Evolutionary conservation across 2,113 vertebrate genomes (phyloP), one percentile per base, ranked within the genome.

Genomic region (Corythoichthys haematopterus): DNA sequence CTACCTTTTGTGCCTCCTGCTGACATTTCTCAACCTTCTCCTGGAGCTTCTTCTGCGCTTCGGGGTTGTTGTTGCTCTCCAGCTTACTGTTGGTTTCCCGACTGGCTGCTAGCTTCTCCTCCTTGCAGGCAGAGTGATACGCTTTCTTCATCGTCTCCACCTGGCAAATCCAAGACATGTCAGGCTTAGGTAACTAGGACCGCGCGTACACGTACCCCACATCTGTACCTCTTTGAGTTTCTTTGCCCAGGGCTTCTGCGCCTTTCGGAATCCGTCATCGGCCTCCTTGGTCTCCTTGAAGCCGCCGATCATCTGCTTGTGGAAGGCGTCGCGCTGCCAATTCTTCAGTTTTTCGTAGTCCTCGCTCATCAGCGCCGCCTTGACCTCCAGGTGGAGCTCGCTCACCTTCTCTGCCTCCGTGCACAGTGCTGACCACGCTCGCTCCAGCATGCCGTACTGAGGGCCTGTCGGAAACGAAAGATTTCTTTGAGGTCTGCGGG

Each of bases 211-310:
- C 12, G n/a, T 9, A 10, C 9, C n/a, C 2, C 10, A 2, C 9
- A 3, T 4, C 11, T 12, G 33, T 28, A 97, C 97, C 95, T 99
- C 96, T 91, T 98, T 98, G 61, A 98, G 93, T 80, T 97, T 98
- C 92, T 99, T 99, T 68, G 96, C 94, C 97, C 97, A 99, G 69
- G 97, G 97, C 86, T 99, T 99, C 90, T 99, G 97, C 10, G 97
- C 97, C 87, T 98, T 99, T 77, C 97, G 93, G 86, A 97, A 99
- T 71, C 95, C 92, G 35, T 99, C 97, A 5, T 99, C 97, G 0
- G 96, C 94, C 82, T 99, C 97, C 76, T 97, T 98, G 8, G 95
- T 98, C 90, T 99, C 97, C 86, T 98, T 99, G 81, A 95, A 98
- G 85, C 96, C 93, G 1, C 96, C 97, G 50, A 99, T 99, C 95